A percentile compares a stretch with the other conserved stretches of the same genome.
Evolutionary conservation across 53 echinoderm and acorn worm genomes (phyloP).

Genomic region (Temnopleurus reevesii): DNA sequence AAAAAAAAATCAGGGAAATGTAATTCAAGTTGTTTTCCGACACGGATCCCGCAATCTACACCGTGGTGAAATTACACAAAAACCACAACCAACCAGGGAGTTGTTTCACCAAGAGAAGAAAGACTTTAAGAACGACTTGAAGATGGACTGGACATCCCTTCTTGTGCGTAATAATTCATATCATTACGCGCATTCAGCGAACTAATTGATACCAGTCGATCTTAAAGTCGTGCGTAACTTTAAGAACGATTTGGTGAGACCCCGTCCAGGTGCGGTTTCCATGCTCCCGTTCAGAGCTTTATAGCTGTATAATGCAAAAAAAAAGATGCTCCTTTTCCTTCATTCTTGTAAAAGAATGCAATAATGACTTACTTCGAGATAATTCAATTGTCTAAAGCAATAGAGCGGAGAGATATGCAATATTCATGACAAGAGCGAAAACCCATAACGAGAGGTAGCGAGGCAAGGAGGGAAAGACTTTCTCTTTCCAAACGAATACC

Average conservation of each 20-base stretch:
- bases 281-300: not conserved
- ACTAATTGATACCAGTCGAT: no score
- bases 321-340: not conserved
- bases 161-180: no score
- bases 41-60: not conserved
- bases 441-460: not conserved
- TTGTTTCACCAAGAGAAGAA: no score
- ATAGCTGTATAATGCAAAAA: not conserved
- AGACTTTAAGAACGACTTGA: no score
- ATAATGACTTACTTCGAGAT: slow-evolving; percentile 30
- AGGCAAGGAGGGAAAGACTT: not conserved
- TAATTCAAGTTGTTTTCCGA: not conserved
- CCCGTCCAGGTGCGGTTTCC: slow-evolving; percentile 2
- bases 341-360: not conserved
- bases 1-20: not conserved
- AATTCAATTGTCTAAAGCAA: slow-evolving; percentile 44
- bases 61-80: not conserved
- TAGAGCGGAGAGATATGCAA: slow-evolving; percentile 16
- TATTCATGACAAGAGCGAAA: slow-evolving; percentile 19
- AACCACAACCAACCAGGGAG: not conserved
- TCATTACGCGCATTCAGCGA: no score
- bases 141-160: no score
- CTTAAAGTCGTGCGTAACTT: no score
- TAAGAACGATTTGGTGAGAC: no score
- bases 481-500: not conserved